Evolutionary conservation across 1,140 invertebrate genomes (phyloP).

Genomic region (Philaenus spumarius): DNA sequence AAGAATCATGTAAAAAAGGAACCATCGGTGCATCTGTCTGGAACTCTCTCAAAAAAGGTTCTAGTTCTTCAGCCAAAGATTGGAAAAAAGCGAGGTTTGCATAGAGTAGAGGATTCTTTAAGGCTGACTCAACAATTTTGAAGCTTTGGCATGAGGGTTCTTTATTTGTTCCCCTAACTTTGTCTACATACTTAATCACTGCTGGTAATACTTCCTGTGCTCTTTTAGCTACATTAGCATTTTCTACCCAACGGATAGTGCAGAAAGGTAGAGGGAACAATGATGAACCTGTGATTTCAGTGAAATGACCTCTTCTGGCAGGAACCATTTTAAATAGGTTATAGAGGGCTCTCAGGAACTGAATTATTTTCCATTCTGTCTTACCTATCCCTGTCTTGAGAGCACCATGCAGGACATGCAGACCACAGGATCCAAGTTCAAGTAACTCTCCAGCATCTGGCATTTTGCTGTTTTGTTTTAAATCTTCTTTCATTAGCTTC

Average conservation of each 20-base stretch:
- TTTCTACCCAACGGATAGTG: slow-evolving; percentile 27
- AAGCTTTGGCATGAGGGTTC: slow-evolving; percentile 1
- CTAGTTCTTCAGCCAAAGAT: slow-evolving; percentile 17
- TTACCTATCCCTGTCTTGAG: slow-evolving; percentile 28
- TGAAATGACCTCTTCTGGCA: slow-evolving; percentile 22
- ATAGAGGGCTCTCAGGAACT: slow-evolving; percentile 24
- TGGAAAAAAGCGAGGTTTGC: slow-evolving; percentile 30
- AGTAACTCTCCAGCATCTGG: too few relatives aligned
- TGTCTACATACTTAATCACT: neutral
- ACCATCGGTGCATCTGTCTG: slow-evolving; percentile 19
- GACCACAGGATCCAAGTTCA: slow-evolving; percentile 17
- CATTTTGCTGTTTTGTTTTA: too few relatives aligned
- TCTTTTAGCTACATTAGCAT: slow-evolving; percentile 23
- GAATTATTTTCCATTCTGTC: slow-evolving; percentile 24
- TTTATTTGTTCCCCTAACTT: neutral
- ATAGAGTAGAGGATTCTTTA: slow-evolving; percentile 25
- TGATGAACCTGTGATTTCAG: slow-evolving; percentile 13
- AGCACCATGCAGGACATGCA: slow-evolving; percentile 27
- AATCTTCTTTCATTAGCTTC: too few relatives aligned
- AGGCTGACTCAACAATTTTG: neutral
- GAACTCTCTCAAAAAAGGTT: slow-evolving; percentile 26
- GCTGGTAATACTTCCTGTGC: slow-evolving; percentile 5
- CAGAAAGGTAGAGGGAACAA: slow-evolving; percentile 30
- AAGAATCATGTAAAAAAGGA: slow-evolving; percentile 19
- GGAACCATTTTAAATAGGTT: slow-evolving; percentile 27